These are phyloP conservation scores for Hoplodrina blanda DNA, from an alignment of 2,888 invertebrate genomes.

Conservation along the genomic window DNA sequence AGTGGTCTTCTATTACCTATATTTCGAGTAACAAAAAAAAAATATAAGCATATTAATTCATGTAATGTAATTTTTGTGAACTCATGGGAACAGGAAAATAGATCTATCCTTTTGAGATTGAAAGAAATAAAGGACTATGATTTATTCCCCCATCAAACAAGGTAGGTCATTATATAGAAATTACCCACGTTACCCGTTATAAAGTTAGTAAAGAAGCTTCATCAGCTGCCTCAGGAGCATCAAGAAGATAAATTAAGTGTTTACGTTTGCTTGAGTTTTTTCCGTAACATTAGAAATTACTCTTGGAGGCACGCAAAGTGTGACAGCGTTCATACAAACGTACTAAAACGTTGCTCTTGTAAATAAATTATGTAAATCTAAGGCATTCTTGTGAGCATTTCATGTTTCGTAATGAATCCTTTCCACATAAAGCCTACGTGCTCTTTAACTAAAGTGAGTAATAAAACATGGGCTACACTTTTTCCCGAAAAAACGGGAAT, in stretches of 20 bases:
- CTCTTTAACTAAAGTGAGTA: constrained; percentile 78
- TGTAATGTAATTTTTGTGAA: too few relatives aligned
- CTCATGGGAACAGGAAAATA: too few relatives aligned
- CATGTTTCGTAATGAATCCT: constrained; percentile 73
- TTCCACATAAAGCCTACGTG: constrained; percentile 71
- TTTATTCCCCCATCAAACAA: neutral
- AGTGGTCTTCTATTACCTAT: too few relatives aligned
- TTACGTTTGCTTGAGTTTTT: constrained; percentile 39
- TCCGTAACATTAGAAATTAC: constrained; percentile 21
- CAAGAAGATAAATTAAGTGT: constrained; percentile 40
- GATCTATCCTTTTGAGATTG: too few relatives aligned
- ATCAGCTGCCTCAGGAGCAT: neutral
- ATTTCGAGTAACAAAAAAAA: too few relatives aligned
- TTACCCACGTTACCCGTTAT: neutral
- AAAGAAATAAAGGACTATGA: neutral
- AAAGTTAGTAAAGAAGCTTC: neutral
- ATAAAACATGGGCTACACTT: constrained; percentile 80
- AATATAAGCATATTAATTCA: too few relatives aligned
- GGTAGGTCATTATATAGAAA: neutral
- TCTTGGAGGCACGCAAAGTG: constrained; percentile 42
- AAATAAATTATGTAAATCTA: constrained; percentile 75
- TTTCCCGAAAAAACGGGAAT: constrained; percentile 75
- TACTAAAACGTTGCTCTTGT: constrained; percentile 56
- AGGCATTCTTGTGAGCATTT: constrained; percentile 65
- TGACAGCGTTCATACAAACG: constrained; percentile 50